Conservation (phyloP, 2,797 vertebrate genomes). For the Petrocephalus schoutedeni region DNA sequence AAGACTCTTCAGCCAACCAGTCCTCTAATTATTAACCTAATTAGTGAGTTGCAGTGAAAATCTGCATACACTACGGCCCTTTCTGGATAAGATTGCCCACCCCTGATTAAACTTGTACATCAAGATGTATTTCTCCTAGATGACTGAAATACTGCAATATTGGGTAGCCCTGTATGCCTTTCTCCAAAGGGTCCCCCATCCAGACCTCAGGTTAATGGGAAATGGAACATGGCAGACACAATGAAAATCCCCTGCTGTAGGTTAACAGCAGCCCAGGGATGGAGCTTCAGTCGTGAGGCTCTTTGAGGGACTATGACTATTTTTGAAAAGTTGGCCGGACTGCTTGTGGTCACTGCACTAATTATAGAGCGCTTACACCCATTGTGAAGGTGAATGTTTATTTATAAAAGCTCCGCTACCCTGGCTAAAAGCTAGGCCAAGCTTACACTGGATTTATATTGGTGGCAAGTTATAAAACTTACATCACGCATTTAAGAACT, state of each 20-base stretch:
- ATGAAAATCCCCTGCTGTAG: background rate
- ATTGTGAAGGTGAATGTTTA: background rate
- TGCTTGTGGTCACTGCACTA: background rate
- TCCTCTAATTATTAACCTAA: too few relatives aligned
- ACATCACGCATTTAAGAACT: background rate
- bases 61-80: too few relatives aligned
- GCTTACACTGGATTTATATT: background rate
- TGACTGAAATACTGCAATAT: background rate
- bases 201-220: background rate
- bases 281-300: background rate
- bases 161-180: background rate
- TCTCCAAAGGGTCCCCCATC: background rate
- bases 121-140: background rate
- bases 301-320: background rate
- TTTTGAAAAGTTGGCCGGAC: background rate
- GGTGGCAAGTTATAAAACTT: background rate
- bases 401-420: background rate
- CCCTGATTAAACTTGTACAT: background rate
- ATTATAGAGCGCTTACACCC: background rate
- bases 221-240: background rate
- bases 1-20: too few relatives aligned
- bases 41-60: too few relatives aligned
- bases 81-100: too few relatives aligned
- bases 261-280: background rate
- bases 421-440: background rate